Evolutionary conservation across 2,797 vertebrate genomes (phyloP).

Genomic region (Mionectes olivaceus): DNA sequence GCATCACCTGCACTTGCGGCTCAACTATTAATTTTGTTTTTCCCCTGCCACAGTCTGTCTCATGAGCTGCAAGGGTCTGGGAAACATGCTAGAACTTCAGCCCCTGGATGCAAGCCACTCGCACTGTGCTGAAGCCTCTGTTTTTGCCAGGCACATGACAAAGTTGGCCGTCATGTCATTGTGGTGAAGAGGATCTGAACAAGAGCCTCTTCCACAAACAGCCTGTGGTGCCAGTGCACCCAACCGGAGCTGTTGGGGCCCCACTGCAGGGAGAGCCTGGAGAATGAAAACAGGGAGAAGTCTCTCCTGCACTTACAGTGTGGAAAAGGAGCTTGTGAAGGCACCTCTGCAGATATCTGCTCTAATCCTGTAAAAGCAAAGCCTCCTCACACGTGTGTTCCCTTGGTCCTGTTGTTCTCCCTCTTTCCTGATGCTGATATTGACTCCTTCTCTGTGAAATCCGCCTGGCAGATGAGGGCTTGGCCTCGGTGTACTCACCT

Average conservation of each 20-base stretch:
- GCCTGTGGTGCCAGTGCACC: rapidly evolving
- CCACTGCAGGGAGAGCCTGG: rapidly evolving
- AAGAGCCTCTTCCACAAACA: not conserved
- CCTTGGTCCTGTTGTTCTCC: not conserved
- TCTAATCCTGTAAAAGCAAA: not conserved
- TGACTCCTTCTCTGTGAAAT: not conserved
- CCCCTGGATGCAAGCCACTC: not conserved
- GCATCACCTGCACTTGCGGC: not conserved
- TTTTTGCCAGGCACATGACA: not conserved
- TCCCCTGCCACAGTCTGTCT: rapidly evolving
- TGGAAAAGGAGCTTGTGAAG: not conserved
- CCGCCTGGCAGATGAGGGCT: not conserved
- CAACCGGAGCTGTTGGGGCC: not conserved
- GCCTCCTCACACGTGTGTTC: rapidly evolving
- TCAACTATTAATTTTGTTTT: not conserved
- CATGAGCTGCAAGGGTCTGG: not conserved
- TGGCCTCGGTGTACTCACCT: not conserved
- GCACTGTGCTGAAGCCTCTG: not conserved
- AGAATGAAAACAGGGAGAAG: not conserved
- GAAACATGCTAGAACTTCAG: rapidly evolving
- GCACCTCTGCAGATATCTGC: not conserved
- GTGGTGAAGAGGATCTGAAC: not conserved
- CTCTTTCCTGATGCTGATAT: rapidly evolving
- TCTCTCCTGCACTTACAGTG: rapidly evolving
- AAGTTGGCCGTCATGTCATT: rapidly evolving